Evolutionary conservation across 2,113 vertebrate species (phyloP).

Genomic region (Oreochromis spilurus): DNA sequence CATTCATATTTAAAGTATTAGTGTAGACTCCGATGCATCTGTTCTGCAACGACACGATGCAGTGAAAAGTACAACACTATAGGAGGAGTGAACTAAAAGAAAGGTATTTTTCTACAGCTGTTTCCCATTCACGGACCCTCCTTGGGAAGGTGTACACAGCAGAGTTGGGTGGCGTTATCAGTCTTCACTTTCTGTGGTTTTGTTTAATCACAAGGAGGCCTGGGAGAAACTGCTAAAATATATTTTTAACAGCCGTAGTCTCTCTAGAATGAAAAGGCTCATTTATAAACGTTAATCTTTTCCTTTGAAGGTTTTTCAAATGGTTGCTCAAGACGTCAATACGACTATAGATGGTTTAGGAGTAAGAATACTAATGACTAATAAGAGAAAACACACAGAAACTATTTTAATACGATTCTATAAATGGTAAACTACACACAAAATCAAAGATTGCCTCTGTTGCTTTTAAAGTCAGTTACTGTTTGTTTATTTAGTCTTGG

Average conservation of each 20-base stretch:
- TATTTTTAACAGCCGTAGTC: slow-evolving; percentile 68
- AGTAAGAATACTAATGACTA: neutral
- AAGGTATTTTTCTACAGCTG: slow-evolving; percentile 73
- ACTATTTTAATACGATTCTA: slow-evolving; percentile 70
- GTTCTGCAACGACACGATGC: neutral
- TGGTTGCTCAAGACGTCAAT: slow-evolving; percentile 5
- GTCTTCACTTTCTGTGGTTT: slow-evolving; percentile 25
- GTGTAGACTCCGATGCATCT: neutral
- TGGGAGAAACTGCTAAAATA: slow-evolving; percentile 35
- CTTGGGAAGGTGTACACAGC: slow-evolving; percentile 8
- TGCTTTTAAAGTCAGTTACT: slow-evolving; percentile 66
- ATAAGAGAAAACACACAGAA: slow-evolving; percentile 33
- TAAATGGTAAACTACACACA: neutral
- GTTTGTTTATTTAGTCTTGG: slow-evolving; percentile 60
- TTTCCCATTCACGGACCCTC: slow-evolving; percentile 42
- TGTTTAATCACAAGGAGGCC: slow-evolving; percentile 30
- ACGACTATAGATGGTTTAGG: slow-evolving; percentile 28
- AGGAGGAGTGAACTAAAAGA: neutral
- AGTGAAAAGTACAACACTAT: neutral
- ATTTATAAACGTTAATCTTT: slow-evolving; percentile 37
- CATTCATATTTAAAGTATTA: slow-evolving; percentile 19
- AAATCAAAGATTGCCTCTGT: slow-evolving; percentile 43
- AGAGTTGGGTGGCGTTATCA: slow-evolving; percentile 15
- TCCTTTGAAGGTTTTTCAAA: slow-evolving; percentile 33
- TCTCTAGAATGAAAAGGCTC: slow-evolving; percentile 39